Percentiles rank a stretch among this genome's conserved stretches.
Evolutionary conservation across 2,113 vertebrate genomes (phyloP).

Genomic region (Lampris megalopsis): DNA sequence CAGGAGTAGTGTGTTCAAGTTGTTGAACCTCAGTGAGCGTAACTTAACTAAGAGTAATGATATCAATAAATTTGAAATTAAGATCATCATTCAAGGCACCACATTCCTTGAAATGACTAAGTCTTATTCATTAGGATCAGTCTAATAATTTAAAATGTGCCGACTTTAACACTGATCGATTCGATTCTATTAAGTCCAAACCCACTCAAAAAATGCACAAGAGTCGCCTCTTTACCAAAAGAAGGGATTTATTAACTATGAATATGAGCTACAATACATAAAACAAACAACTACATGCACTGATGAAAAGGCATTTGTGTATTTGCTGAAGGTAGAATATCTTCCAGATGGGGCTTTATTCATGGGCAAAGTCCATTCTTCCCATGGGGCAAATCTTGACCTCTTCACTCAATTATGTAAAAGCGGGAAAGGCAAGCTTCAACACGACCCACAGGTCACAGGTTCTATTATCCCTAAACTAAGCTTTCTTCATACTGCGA

Average conservation of each 20-base stretch:
- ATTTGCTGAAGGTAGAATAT: neutral
- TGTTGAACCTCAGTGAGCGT: neutral
- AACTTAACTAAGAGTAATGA: too few relatives aligned
- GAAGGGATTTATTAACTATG: too few relatives aligned
- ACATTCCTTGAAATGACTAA: too few relatives aligned
- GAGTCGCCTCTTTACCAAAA: too few relatives aligned
- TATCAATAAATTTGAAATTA: too few relatives aligned
- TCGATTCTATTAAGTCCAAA: too few relatives aligned
- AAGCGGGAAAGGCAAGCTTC: constrained; percentile 5
- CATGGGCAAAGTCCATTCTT: neutral
- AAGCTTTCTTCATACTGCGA: neutral
- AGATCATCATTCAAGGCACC: too few relatives aligned
- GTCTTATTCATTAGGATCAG: too few relatives aligned
- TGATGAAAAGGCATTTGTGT: neutral
- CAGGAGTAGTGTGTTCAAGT: neutral
- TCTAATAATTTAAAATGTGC: too few relatives aligned
- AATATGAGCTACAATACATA: too few relatives aligned
- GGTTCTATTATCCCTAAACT: neutral
- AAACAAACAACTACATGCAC: constrained; percentile 1
- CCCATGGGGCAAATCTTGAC: neutral
- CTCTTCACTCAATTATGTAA: constrained; percentile 21
- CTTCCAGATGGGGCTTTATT: constrained; percentile 8
- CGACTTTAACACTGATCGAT: too few relatives aligned
- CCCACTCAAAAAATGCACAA: too few relatives aligned
- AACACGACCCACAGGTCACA: neutral